Evolutionary conservation across 2,113 vertebrate species (phyloP).

Genomic region (Nycticorax nycticorax): DNA sequence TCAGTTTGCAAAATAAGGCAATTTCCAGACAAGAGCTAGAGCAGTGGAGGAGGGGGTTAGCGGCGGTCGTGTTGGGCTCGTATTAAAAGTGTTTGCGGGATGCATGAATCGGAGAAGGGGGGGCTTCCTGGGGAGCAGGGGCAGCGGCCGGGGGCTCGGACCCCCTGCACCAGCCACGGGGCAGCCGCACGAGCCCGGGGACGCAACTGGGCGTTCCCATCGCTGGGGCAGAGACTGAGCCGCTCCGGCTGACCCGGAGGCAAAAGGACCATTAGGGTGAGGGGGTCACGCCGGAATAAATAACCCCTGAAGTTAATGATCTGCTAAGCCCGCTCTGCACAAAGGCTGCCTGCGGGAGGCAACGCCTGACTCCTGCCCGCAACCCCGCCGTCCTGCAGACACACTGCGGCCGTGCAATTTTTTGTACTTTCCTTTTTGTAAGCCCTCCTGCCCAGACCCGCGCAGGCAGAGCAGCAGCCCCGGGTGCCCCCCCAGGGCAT

Average conservation of each 20-base stretch:
- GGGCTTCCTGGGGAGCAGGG: neutral
- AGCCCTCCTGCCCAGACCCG: neutral
- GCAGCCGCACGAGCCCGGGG: neutral
- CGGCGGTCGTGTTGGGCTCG: fast-evolving
- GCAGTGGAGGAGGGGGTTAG: neutral
- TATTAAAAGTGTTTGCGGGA: neutral
- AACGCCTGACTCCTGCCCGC: neutral
- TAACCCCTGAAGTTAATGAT: neutral
- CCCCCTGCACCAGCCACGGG: no score
- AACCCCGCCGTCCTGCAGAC: neutral
- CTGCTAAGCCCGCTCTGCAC: neutral
- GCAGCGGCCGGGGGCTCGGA: no score
- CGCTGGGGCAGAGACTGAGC: neutral
- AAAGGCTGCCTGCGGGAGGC: neutral
- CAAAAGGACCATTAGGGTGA: neutral
- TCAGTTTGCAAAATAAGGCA: neutral
- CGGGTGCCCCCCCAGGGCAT: neutral
- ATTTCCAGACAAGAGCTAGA: neutral
- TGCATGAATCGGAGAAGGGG: neutral
- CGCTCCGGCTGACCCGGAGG: neutral
- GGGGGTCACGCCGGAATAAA: neutral
- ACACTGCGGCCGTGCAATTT: neutral
- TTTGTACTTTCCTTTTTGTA: neutral
- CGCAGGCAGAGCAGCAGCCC: neutral
- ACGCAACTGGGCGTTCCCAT: neutral